Conservation (phyloP, 1,140 invertebrate species). For the Pseudoatta argentina region DNA sequence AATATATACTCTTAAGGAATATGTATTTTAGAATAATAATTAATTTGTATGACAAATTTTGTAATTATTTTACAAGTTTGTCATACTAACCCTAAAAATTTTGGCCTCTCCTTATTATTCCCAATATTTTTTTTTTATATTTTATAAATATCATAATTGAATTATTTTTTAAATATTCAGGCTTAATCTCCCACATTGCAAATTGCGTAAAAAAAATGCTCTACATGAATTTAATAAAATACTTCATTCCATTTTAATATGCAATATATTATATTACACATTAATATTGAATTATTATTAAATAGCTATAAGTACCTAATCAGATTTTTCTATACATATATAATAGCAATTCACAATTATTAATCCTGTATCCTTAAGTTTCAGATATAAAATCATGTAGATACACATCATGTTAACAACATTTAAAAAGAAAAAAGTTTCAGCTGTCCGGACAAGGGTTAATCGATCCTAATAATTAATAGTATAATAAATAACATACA, state of each 20-base stretch:
- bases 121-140: not conserved
- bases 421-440: not conserved
- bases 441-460: slow-evolving; percentile 74
- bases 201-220: not conserved
- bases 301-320: not conserved
- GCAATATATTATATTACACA: not conserved
- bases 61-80: not conserved
- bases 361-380: not conserved
- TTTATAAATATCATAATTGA: not conserved
- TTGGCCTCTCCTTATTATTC: not conserved
- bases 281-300: not conserved
- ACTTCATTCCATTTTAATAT: not conserved
- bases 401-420: not conserved
- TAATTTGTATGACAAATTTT: not conserved
- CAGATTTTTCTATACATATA: not conserved
- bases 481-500: slow-evolving; percentile 27
- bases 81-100: not conserved
- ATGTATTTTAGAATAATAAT: not conserved
- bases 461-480: slow-evolving; percentile 43
- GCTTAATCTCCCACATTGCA: not conserved
- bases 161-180: not conserved
- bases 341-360: not conserved
- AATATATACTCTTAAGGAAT: not conserved
- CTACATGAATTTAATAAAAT: not conserved
- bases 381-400: not conserved